Conservation (phyloP, 2,888 invertebrate species). For the Fragum sueziense region DNA sequence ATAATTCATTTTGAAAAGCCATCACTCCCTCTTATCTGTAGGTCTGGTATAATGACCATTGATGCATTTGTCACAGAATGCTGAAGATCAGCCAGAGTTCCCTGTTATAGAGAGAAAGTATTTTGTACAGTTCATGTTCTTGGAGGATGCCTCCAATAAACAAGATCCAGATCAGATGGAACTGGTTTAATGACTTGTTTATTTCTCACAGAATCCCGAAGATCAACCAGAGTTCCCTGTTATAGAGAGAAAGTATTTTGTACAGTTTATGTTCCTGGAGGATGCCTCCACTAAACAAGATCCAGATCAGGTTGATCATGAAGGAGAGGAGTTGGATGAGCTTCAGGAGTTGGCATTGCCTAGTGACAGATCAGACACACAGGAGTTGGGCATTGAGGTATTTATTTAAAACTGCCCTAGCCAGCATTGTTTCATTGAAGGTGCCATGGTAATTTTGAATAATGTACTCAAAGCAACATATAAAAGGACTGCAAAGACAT, state of each 20-base stretch:
- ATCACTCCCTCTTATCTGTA: too few relatives aligned
- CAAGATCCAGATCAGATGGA: constrained; percentile 66
- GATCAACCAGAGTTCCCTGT: constrained; percentile 80
- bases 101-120: constrained; percentile 79
- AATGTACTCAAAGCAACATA: too few relatives aligned
- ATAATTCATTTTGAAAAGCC: too few relatives aligned
- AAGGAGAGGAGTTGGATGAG: constrained; percentile 53
- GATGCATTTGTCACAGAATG: constrained; percentile 72
- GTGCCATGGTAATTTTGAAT: too few relatives aligned
- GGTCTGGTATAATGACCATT: too few relatives aligned
- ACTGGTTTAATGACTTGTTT: too few relatives aligned
- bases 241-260: constrained; percentile 78
- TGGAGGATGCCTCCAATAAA: constrained; percentile 68
- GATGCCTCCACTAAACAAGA: constrained; percentile 68
- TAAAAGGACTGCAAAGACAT: too few relatives aligned
- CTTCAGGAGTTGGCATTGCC: constrained; percentile 35
- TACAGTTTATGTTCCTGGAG: constrained; percentile 80
- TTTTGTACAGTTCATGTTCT: constrained; percentile 79
- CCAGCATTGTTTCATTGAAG: too few relatives aligned
- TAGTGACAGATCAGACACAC: constrained; percentile 44
- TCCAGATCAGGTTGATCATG: constrained; percentile 60
- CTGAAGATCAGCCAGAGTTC: constrained; percentile 80
- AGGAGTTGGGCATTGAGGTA: constrained; percentile 27
- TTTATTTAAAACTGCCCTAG: too few relatives aligned
- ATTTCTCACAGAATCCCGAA: constrained; percentile 74